phyloP scores from a whole-genome alignment of 2,888 invertebrate genomes.

The Clanis bilineata region DNA sequence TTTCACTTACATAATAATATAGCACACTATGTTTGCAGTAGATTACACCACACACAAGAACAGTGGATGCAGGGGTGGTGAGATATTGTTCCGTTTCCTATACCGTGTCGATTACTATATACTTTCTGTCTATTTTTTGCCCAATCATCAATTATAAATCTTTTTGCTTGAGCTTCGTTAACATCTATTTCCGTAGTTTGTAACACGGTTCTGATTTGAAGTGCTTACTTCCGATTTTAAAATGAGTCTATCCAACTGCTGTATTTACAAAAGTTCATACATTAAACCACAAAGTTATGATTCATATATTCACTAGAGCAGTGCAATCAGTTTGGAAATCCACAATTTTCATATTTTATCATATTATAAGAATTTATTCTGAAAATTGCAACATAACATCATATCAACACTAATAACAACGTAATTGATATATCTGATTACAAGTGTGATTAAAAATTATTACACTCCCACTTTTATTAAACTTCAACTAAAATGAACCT shows the following conservation, averaged over 20 bases:
- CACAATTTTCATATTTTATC: too few species aligned
- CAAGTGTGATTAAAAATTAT: too few species aligned
- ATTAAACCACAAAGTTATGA: too few species aligned
- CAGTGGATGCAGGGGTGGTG: not conserved
- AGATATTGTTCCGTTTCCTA: constrained; percentile 5
- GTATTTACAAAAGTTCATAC: not conserved
- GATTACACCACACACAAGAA: not conserved
- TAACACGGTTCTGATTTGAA: not conserved
- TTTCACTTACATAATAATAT: too few species aligned
- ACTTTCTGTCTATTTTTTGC: constrained; percentile 1
- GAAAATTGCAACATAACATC: too few species aligned
- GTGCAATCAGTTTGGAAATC: too few species aligned
- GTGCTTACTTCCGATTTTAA: not conserved
- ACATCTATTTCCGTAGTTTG: not conserved
- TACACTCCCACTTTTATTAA: too few species aligned
- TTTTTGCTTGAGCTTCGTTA: constrained; percentile 1
- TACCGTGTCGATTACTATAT: not conserved
- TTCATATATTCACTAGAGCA: too few species aligned
- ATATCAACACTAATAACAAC: too few species aligned
- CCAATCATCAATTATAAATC: constrained; percentile 9
- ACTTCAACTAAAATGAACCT: too few species aligned
- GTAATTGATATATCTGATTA: too few species aligned
- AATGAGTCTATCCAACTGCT: not conserved
- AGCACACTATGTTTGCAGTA: not conserved
- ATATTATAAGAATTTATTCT: too few species aligned